phyloP scores from a whole-genome alignment of 2,797 vertebrate species.

The Enteromius fasciolatus region DNA sequence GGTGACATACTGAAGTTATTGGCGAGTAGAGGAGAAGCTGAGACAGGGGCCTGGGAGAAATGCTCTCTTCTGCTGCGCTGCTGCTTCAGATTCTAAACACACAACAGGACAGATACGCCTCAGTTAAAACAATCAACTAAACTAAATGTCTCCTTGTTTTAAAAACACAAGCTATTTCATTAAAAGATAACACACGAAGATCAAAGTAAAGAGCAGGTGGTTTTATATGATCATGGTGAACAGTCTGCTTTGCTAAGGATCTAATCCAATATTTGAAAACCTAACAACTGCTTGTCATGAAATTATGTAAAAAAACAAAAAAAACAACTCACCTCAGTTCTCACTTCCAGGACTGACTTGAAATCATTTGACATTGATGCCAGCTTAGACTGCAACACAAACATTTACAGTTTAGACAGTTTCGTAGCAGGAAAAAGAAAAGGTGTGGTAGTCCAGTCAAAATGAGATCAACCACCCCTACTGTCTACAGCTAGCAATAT shows the following conservation, averaged over 20 bases:
- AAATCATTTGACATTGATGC: constrained; percentile 97
- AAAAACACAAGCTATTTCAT: neutral
- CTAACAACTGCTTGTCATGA: neutral
- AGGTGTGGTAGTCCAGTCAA: neutral
- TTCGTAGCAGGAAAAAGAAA: neutral
- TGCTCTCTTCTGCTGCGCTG: constrained; percentile 91
- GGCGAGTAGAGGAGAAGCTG: constrained; percentile 82
- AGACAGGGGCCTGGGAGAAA: constrained; percentile 84
- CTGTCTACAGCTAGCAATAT: constrained; percentile 7
- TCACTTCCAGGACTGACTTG: constrained; percentile 93
- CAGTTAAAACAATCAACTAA: neutral
- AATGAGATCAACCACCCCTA: constrained; percentile 21
- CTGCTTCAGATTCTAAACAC: constrained; percentile 89
- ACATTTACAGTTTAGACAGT: constrained; percentile 43
- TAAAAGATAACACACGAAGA: neutral
- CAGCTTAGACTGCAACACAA: constrained; percentile 85
- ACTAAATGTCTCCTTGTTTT: neutral
- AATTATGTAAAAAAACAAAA: neutral
- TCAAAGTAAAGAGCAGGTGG: neutral
- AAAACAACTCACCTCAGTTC: constrained; percentile 86
- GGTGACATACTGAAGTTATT: constrained; percentile 87
- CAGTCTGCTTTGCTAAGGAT: neutral
- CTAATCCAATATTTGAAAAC: neutral
- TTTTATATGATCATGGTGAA: neutral
- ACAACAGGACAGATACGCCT: neutral